These are phyloP conservation scores for Calidris pugnax DNA, from an alignment of 2,113 vertebrate species.

Conservation along the genomic window DNA sequence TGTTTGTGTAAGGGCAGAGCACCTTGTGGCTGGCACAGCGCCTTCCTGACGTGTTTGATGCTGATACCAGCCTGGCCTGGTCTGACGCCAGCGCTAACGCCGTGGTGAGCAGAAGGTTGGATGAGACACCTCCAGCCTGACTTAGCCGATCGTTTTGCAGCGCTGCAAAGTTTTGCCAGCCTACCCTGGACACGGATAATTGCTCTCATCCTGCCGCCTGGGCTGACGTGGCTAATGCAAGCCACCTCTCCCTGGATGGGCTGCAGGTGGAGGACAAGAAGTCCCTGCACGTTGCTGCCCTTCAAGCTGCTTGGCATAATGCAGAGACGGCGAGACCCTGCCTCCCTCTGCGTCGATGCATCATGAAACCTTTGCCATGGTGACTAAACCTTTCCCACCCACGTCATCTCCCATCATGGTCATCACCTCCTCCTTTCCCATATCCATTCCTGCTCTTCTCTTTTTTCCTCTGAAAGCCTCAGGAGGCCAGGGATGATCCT, in stretches of 20 bases:
- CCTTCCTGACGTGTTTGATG: neutral
- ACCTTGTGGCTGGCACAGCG: neutral
- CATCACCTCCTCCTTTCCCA: neutral
- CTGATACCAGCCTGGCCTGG: neutral
- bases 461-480: neutral
- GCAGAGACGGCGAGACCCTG: neutral
- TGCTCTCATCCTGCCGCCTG: neutral
- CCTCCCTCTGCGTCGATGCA: neutral
- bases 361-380: neutral
- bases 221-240: neutral
- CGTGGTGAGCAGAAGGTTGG: neutral
- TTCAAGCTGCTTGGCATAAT: too few species aligned
- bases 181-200: neutral
- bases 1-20: neutral
- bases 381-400: neutral
- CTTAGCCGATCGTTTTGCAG: neutral
- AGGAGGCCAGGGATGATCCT: neutral
- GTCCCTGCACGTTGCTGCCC: rapidly evolving
- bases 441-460: neutral
- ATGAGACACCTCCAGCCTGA: neutral
- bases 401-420: neutral
- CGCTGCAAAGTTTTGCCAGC: neutral
- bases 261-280: neutral
- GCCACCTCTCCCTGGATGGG: neutral
- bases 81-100: neutral